Evolutionary conservation across 2,888 invertebrate species (phyloP).

Genomic region (Nomada fucata): DNA sequence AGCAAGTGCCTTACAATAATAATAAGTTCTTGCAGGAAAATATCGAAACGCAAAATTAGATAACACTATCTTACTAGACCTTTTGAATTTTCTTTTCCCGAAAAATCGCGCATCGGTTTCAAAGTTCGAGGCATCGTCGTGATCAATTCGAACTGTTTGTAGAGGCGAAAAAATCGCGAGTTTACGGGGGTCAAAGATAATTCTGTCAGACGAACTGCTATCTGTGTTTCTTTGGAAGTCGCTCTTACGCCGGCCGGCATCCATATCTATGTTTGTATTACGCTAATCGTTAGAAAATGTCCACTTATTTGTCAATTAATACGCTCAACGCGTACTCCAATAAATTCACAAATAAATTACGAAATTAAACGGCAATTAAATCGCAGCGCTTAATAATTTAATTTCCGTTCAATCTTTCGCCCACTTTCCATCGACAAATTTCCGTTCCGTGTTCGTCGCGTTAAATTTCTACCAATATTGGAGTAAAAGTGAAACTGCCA

Average conservation of each 20-base stretch:
- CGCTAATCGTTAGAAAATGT: not conserved
- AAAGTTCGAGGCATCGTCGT: conserved; percentile 28
- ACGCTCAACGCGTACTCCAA: not conserved
- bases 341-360: not conserved
- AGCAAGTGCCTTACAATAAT: too few relatives aligned
- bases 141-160: not conserved
- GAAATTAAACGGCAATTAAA: too few relatives aligned
- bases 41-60: not conserved
- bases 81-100: not conserved
- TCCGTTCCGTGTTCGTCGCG: too few relatives aligned
- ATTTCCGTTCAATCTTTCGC: too few relatives aligned
- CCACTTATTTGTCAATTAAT: not conserved
- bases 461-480: too few relatives aligned
- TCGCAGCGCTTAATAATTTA: too few relatives aligned
- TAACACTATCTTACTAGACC: not conserved
- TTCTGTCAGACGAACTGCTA: conserved; percentile 21
- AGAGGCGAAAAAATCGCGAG: conserved; percentile 19
- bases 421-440: too few relatives aligned
- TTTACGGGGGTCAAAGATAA: conserved; percentile 48
- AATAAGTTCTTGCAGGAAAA: not conserved
- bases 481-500: too few relatives aligned
- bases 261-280: not conserved
- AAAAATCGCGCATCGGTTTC: conserved; percentile 1
- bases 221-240: conserved; percentile 13
- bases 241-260: not conserved